Base-by-base conservation (phyloP, 2,113 vertebrate genomes). In the Poeciliopsis occidentalis region DNA sequence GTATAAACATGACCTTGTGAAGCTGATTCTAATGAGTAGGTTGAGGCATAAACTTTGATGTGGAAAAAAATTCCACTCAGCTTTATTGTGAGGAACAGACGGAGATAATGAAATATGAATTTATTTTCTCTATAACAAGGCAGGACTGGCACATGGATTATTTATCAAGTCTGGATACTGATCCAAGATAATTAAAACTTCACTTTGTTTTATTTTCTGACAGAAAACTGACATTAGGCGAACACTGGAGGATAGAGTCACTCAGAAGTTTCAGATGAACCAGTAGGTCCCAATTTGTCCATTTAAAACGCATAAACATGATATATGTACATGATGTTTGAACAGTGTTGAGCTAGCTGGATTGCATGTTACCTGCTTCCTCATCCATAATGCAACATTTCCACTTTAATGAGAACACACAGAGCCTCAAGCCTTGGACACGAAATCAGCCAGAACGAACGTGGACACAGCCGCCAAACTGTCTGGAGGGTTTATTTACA, bases 221-320 rank as follows among this genome's bases (percentile, higher is more conserved):
- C 84, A 97, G 94, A 81, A 76, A 77, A 91, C 79, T 24, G 86
- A 85, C 1, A 17, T 93, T 31, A 67, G 73, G 34, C 71, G 85
- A 65, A 74, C 73, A n/a, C 72, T 92, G 78, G 84, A 94, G 79
- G 91, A 91, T 44, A 79, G 73, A 89, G 32, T 83, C 76, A 84
- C 87, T 76, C 93, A 92, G 27, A 82, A 71, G 74, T 95, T 95
- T 79, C 93, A 94, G 90, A 91, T 90, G 71, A 83, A 87, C 51
- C 91, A 93, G 94, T 95, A 92, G 93, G 89, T 31, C 54, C 0
- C 51, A 22, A 57, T 57, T 57, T 15, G 12, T 41, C 39, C 39
- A 41, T 41, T 41, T 41, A 4, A 13, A 41, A 41, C 13, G 13
- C 39, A 41, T 41, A 13, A 41, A 41, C 39, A 41, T 41, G 39